Conservation (phyloP, 2,113 vertebrate species). For the Cromileptes altivelis region DNA sequence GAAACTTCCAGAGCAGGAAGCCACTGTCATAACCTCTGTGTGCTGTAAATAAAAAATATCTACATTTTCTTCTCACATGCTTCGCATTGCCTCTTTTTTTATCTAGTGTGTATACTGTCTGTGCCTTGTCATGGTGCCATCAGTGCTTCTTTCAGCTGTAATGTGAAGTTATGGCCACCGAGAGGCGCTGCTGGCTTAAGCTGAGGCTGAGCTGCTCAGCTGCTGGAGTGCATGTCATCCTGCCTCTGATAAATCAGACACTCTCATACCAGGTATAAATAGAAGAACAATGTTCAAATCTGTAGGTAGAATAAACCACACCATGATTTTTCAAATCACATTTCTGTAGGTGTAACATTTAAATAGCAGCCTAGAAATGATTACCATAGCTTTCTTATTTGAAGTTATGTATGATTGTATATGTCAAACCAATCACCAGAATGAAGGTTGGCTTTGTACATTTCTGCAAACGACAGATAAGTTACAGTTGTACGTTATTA, state of each 20-base stretch:
- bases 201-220: background rate
- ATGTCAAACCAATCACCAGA: no score
- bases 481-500: no score
- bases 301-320: background rate
- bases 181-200: constrained; percentile 35
- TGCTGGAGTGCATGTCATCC: background rate
- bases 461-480: no score
- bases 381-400: background rate
- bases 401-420: no score
- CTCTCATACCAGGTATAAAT: background rate
- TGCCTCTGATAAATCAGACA: background rate
- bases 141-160: constrained; percentile 19
- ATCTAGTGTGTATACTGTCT: background rate
- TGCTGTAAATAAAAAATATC: constrained; percentile 18
- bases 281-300: background rate
- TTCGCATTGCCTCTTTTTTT: background rate
- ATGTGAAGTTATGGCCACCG: constrained; percentile 19
- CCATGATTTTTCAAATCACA: background rate
- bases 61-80: background rate
- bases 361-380: background rate
- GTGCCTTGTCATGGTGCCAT: no score
- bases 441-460: no score
- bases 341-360: background rate
- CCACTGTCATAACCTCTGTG: background rate
- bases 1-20: background rate